Evolutionary conservation across 2,797 vertebrate genomes (phyloP).

Genomic region (Danio albolineatus): DNA sequence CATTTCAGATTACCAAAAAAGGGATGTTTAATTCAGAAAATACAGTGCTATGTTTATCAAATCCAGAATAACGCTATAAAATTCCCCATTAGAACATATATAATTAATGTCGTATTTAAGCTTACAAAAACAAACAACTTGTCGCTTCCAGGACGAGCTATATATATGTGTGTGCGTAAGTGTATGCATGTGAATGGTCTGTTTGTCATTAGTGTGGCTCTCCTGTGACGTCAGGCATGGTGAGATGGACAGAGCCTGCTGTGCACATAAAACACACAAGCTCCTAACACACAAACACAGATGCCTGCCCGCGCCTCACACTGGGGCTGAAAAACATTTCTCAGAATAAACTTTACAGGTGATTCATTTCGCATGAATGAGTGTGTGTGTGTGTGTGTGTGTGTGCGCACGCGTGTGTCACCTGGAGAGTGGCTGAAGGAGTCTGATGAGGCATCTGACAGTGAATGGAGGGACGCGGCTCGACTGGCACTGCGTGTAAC

Average conservation of each 20-base stretch:
- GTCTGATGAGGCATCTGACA: constrained; percentile 85
- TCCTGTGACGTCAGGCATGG: constrained; percentile 46
- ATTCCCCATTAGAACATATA: not conserved
- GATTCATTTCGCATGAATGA: constrained; percentile 6
- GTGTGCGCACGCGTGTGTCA: constrained; percentile 71
- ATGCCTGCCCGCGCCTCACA: constrained; percentile 8
- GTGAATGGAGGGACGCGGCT: constrained; percentile 81
- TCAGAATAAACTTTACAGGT: constrained; percentile 36
- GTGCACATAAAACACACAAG: constrained; percentile 37
- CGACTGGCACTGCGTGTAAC: constrained; percentile 72
- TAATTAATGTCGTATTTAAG: not conserved
- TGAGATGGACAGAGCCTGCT: constrained; percentile 43
- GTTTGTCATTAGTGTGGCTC: constrained; percentile 54
- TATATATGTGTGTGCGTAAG: not conserved
- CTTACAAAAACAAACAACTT: constrained; percentile 1
- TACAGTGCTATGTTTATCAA: not conserved
- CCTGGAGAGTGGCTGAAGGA: constrained; percentile 87
- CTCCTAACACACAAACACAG: constrained; percentile 40
- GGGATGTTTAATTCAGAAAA: not conserved
- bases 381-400: constrained; percentile 17
- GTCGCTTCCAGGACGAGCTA: constrained; percentile 6
- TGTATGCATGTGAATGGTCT: constrained; percentile 44
- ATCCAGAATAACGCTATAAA: not conserved
- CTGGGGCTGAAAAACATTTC: constrained; percentile 39
- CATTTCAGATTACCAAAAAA: not conserved